These are phyloP conservation scores for Drosophila murphyi DNA, from an alignment of 1,140 invertebrate genomes.

Conservation along the genomic window DNA sequence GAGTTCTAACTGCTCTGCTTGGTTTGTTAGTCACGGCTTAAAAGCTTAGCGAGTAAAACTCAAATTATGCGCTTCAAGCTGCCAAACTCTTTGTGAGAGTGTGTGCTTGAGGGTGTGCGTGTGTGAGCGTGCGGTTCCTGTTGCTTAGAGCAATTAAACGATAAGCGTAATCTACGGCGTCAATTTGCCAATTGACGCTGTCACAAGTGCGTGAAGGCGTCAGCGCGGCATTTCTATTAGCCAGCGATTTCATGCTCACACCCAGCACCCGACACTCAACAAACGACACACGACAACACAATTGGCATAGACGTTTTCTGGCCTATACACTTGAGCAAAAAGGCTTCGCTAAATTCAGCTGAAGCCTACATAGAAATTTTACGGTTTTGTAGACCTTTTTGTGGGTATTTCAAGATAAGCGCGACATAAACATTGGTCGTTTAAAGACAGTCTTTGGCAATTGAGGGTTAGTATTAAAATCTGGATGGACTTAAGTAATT, in stretches of 20 bases:
- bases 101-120: slow-evolving; percentile 5
- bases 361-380: not conserved
- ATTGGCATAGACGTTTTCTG: slow-evolving; percentile 6
- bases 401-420: no score
- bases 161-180: slow-evolving; percentile 75
- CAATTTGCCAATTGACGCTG: slow-evolving; percentile 70
- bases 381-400: no score
- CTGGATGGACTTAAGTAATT: no score
- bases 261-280: not conserved
- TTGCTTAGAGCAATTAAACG: slow-evolving; percentile 78
- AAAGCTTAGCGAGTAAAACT: slow-evolving; percentile 79
- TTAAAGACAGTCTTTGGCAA: no score
- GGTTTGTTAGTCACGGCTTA: slow-evolving; percentile 69
- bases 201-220: slow-evolving; percentile 75
- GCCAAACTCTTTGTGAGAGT: slow-evolving; percentile 14
- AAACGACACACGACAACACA: slow-evolving; percentile 7
- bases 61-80: slow-evolving; percentile 64
- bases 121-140: slow-evolving; percentile 47
- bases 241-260: slow-evolving; percentile 25
- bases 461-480: no score
- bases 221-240: slow-evolving; percentile 73
- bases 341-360: not conserved
- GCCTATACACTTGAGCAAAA: not conserved
- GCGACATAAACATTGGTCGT: no score
- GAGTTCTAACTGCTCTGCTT: slow-evolving; percentile 17